Percentiles rank a stretch among this genome's conserved stretches.
These are phyloP conservation scores for Leptinotarsa undecemlineata DNA, from an alignment of 1,140 invertebrate species.

Conservation along the genomic window DNA sequence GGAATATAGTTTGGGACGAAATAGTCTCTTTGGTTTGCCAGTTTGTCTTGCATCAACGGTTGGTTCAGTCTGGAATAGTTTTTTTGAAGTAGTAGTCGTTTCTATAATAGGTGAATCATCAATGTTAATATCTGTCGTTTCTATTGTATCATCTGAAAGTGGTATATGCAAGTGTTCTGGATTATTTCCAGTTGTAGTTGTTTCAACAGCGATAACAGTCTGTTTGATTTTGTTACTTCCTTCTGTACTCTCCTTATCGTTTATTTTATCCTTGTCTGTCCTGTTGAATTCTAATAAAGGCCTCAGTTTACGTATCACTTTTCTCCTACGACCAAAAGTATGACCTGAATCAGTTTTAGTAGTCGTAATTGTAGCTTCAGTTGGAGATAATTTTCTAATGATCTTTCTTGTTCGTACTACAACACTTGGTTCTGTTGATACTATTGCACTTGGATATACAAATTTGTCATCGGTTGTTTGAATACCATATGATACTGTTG, in stretches of 20 bases:
- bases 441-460: constrained; percentile 41
- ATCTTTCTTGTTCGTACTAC: constrained; percentile 58
- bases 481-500: constrained; percentile 27
- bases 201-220: constrained; percentile 8
- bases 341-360: constrained; percentile 26
- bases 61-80: neutral
- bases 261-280: neutral
- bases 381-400: constrained; percentile 59
- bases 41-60: neutral
- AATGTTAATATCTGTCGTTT: no score
- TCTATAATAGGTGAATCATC: neutral
- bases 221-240: neutral
- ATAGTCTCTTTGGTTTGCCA: neutral
- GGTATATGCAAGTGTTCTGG: no score
- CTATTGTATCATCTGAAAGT: no score
- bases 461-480: constrained; percentile 42
- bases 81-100: constrained; percentile 7
- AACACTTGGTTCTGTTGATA: constrained; percentile 42
- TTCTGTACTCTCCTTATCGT: neutral
- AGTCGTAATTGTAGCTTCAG: constrained; percentile 31
- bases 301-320: constrained; percentile 42
- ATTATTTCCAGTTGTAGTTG: constrained; percentile 11
- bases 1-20: neutral
- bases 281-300: constrained; percentile 27
- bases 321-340: constrained; percentile 39